Conservation (phyloP, 1,140 invertebrate genomes). For the Ptiloglossa arizonensis region DNA sequence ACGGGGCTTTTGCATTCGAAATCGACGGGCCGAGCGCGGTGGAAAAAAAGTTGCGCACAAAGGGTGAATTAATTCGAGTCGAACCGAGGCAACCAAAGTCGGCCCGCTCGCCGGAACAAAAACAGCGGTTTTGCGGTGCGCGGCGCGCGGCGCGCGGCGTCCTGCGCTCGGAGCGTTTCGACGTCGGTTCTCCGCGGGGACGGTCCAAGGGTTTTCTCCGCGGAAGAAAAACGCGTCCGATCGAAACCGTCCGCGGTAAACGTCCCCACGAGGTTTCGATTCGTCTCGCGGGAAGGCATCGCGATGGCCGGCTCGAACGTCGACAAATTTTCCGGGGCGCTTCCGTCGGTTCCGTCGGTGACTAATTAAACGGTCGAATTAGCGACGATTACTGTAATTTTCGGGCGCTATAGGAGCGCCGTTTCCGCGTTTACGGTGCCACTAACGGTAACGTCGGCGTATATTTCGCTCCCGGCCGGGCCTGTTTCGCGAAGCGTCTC, state of each 20-base stretch:
- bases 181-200: background rate
- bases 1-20: slow-evolving; percentile 63
- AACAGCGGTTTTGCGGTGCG: slow-evolving; percentile 49
- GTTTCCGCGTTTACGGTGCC: slow-evolving; percentile 38
- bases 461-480: slow-evolving; percentile 2
- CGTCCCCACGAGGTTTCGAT: too few species aligned
- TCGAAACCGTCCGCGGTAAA: too few species aligned
- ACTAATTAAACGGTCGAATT: slow-evolving; percentile 61
- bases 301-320: background rate
- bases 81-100: slow-evolving; percentile 36
- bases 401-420: slow-evolving; percentile 34
- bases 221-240: background rate
- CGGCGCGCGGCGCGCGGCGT: slow-evolving; percentile 14
- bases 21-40: slow-evolving; percentile 39
- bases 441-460: slow-evolving; percentile 29
- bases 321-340: slow-evolving; percentile 48
- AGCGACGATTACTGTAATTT: slow-evolving; percentile 60
- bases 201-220: background rate
- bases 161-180: background rate
- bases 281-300: background rate
- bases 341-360: slow-evolving; percentile 31
- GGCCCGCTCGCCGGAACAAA: slow-evolving; percentile 30
- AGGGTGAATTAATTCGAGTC: slow-evolving; percentile 65
- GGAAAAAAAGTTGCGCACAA: slow-evolving; percentile 57
- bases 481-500: slow-evolving; percentile 47